Evolutionary conservation across 2,888 invertebrate genomes (phyloP).

Genomic region (Geotrupes spiniger): DNA sequence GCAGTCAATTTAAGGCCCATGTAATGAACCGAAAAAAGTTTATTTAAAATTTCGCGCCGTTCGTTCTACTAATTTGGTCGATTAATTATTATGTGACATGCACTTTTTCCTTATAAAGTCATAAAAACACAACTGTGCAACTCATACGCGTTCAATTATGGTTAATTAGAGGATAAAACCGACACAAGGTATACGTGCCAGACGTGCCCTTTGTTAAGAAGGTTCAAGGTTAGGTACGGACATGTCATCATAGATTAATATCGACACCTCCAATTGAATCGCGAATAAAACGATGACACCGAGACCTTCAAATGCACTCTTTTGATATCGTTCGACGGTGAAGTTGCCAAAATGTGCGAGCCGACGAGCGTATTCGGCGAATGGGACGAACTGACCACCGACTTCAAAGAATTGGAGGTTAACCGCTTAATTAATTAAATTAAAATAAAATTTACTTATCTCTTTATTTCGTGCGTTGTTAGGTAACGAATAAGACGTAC

Average conservation of each 20-base stretch:
- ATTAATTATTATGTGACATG: too few relatives aligned
- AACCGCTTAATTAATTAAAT: slow-evolving; percentile 31
- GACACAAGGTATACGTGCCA: neutral
- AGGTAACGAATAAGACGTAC: slow-evolving; percentile 81
- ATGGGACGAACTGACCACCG: slow-evolving; percentile 75
- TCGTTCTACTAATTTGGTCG: too few relatives aligned
- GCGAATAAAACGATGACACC: slow-evolving; percentile 1
- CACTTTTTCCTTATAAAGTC: too few relatives aligned
- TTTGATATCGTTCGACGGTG: neutral
- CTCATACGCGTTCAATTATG: too few relatives aligned
- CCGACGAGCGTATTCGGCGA: slow-evolving; percentile 51
- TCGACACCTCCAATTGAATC: slow-evolving; percentile 4
- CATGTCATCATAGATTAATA: slow-evolving; percentile 4
- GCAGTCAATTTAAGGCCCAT: too few relatives aligned
- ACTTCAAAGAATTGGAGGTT: slow-evolving; percentile 83
- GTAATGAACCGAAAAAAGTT: too few relatives aligned
- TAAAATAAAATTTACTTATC: slow-evolving; percentile 16
- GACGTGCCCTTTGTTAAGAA: slow-evolving; percentile 3
- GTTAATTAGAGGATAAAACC: too few relatives aligned
- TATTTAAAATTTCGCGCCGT: too few relatives aligned
- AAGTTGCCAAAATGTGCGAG: slow-evolving; percentile 35
- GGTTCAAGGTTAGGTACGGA: slow-evolving; percentile 11
- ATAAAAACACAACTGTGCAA: too few relatives aligned
- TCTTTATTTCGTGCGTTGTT: slow-evolving; percentile 31
- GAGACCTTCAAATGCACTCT: neutral